phyloP scores from a whole-genome alignment of 2,113 vertebrate genomes.

The Ceyx margarethae region DNA sequence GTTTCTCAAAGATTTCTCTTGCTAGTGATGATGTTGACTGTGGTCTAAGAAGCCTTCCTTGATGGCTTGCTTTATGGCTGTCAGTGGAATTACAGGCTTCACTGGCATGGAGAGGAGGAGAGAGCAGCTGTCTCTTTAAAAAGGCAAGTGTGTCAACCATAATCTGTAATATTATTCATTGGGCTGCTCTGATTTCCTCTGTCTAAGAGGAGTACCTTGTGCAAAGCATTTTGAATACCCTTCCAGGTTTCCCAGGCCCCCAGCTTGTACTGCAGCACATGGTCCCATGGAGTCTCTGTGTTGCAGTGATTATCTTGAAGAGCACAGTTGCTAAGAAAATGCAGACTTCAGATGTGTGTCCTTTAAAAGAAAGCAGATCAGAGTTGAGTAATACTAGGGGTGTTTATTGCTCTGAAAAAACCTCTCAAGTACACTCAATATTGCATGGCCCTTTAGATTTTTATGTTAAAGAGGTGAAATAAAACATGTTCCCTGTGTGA shows the following conservation, averaged over 20 bases:
- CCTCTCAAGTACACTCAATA: neutral
- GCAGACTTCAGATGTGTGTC: neutral
- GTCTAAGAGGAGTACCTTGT: neutral
- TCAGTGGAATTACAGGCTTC: neutral
- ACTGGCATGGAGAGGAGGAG: neutral
- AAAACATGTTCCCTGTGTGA: neutral
- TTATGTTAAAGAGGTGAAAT: neutral
- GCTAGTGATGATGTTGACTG: neutral
- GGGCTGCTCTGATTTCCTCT: neutral
- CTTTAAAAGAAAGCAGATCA: conserved; percentile 1
- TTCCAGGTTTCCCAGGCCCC: neutral
- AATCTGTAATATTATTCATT: neutral
- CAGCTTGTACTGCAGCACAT: neutral
- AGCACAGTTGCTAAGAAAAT: neutral
- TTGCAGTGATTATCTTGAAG: neutral
- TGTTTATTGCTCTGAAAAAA: neutral
- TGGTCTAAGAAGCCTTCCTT: neutral
- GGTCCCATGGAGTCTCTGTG: neutral
- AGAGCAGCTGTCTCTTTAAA: neutral
- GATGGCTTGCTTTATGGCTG: neutral
- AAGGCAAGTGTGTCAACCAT: neutral
- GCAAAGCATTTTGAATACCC: neutral
- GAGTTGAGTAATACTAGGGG: neutral
- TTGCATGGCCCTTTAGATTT: neutral
- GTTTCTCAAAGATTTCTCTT: neutral